Percentiles rank a stretch among this genome's conserved stretches.
Conservation (phyloP, 2,888 invertebrate species). For the Sympetrum striolatum region DNA sequence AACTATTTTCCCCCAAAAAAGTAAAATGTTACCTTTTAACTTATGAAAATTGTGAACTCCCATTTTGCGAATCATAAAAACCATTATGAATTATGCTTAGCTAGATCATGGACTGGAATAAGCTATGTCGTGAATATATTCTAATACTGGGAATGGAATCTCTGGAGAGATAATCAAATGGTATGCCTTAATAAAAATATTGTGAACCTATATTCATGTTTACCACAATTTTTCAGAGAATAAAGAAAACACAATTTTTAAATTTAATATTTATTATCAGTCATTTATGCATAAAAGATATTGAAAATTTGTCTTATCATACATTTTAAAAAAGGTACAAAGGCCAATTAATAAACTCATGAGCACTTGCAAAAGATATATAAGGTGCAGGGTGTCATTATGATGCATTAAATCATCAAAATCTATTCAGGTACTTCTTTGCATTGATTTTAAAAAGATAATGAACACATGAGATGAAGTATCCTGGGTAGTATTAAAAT, state of each 20-base stretch:
- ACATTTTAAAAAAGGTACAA: constrained; percentile 27
- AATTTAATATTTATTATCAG: constrained; percentile 38
- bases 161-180: no score
- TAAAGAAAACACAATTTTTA: not conserved
- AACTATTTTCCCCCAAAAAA: no score
- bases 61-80: no score
- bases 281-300: constrained; percentile 35
- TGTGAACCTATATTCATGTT: no score
- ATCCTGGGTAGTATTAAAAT: not conserved
- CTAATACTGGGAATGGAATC: no score
- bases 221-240: not conserved
- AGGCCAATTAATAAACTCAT: constrained; percentile 20
- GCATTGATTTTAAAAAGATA: constrained; percentile 33
- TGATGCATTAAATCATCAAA: constrained; percentile 13
- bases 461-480: constrained; percentile 27
- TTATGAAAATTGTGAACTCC: no score
- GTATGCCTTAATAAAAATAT: no score
- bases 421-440: not conserved
- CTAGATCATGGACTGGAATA: no score
- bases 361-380: constrained; percentile 13
- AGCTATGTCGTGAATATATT: no score
- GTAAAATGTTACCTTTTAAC: no score
- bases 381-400: constrained; percentile 14
- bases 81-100: no score
- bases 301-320: constrained; percentile 24